These are phyloP conservation scores for Hypsopygia costalis DNA, from an alignment of 2,888 invertebrate genomes.

Conservation along the genomic window DNA sequence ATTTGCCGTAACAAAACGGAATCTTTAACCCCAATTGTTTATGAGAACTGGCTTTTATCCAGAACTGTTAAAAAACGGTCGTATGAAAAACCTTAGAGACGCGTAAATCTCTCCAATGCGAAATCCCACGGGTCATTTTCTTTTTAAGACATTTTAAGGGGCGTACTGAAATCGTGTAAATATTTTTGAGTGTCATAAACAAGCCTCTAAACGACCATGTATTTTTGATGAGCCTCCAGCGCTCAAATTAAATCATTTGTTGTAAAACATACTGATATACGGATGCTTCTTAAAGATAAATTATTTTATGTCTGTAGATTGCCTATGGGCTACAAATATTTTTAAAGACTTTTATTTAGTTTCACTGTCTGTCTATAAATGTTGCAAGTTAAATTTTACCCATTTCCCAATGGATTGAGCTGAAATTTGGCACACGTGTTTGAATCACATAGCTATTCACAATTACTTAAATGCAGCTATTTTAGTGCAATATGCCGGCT, in stretches of 20 bases:
- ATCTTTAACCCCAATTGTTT: background rate
- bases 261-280: background rate
- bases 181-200: conserved; percentile 1
- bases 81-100: conserved; percentile 1
- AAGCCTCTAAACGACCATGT: background rate
- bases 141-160: conserved; percentile 3
- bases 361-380: too few relatives aligned
- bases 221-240: background rate
- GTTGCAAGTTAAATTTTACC: too few relatives aligned
- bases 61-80: conserved; percentile 1
- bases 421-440: too few relatives aligned
- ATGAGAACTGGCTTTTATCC: conserved; percentile 3
- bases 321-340: too few relatives aligned
- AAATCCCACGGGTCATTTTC: conserved; percentile 8
- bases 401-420: too few relatives aligned
- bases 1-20: too few relatives aligned
- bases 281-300: too few relatives aligned
- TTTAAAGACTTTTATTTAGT: too few relatives aligned
- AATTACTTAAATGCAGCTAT: too few relatives aligned
- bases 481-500: too few relatives aligned
- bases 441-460: too few relatives aligned
- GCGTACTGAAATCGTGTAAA: background rate
- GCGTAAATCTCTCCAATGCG: conserved; percentile 6
- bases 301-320: background rate
- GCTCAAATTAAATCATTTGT: background rate